Percentiles rank a stretch among this genome's conserved stretches.
Conservation (phyloP, 2,888 invertebrate species). For the Crocallis elinguaria region DNA sequence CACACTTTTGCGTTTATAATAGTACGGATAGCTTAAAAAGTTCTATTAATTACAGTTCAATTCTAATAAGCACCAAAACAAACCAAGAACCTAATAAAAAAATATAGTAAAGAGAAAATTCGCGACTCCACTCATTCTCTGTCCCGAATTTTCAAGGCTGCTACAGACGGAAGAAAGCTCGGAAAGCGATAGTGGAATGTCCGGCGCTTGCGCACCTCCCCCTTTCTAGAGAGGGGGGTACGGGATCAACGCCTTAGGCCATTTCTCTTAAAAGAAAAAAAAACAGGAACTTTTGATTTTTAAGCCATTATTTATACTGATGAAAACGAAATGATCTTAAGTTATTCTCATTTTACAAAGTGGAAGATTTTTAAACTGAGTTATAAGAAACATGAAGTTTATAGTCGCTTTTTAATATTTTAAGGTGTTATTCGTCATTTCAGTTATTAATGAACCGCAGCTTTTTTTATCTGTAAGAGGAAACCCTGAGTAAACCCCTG, state of each 20-base stretch:
- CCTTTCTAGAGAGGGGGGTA: slow-evolving; percentile 17
- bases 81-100: neutral
- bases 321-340: slow-evolving; percentile 35
- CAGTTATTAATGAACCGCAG: no score
- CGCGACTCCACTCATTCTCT: slow-evolving; percentile 49
- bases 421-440: no score
- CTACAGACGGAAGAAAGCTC: slow-evolving; percentile 76
- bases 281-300: slow-evolving; percentile 44
- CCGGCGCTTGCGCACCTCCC: slow-evolving; percentile 59
- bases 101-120: slow-evolving; percentile 1
- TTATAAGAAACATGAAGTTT: no score
- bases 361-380: no score
- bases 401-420: no score
- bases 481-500: no score
- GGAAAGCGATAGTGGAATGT: slow-evolving; percentile 83
- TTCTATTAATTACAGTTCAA: no score
- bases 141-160: slow-evolving; percentile 78
- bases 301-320: slow-evolving; percentile 32
- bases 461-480: no score
- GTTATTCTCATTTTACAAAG: no score
- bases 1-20: no score
- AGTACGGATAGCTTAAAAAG: no score
- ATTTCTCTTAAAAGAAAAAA: slow-evolving; percentile 49
- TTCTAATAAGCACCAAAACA: no score
- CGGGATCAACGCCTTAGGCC: slow-evolving; percentile 63